phyloP scores from a whole-genome alignment of 1,140 invertebrate species.

The Drosophila saltans region DNA sequence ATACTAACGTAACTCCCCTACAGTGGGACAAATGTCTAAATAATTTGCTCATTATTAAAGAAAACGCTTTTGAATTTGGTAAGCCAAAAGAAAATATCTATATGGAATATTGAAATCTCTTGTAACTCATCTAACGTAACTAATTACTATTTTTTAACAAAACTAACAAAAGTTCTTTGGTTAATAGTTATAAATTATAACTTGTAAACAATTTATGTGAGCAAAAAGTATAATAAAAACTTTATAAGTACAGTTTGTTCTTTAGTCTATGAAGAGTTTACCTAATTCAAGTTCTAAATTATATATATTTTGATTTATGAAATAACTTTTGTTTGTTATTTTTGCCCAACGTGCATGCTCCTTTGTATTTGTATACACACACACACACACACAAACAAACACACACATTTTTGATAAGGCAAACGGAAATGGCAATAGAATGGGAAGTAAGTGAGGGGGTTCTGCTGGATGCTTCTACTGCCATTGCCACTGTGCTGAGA shows the following conservation, averaged over 20 bases:
- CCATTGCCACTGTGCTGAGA: constrained; percentile 39
- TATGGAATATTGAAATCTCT: too few species aligned
- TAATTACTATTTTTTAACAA: too few species aligned
- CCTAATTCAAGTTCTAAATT: too few species aligned
- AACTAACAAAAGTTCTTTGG: too few species aligned
- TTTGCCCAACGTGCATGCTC: background rate
- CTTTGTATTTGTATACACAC: constrained; percentile 48
- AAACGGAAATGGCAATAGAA: constrained; percentile 79
- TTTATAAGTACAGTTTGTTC: too few species aligned
- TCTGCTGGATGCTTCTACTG: constrained; percentile 27
- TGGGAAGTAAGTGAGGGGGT: background rate
- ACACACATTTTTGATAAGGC: constrained; percentile 74
- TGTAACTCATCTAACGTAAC: too few species aligned
- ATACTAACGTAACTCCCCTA: constrained; percentile 9
- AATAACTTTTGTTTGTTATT: background rate
- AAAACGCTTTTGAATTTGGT: too few species aligned
- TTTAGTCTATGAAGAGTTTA: too few species aligned
- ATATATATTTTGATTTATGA: constrained; percentile 3
- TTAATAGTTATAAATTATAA: too few species aligned
- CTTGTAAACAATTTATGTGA: too few species aligned
- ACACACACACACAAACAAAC: constrained; percentile 32
- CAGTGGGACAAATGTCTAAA: constrained; percentile 24
- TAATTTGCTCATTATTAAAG: background rate
- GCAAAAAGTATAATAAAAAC: too few species aligned
- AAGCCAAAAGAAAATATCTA: too few species aligned